These are phyloP conservation scores for Drosophila quinaria DNA, from an alignment of 2,888 invertebrate genomes.

Conservation along the genomic window DNA sequence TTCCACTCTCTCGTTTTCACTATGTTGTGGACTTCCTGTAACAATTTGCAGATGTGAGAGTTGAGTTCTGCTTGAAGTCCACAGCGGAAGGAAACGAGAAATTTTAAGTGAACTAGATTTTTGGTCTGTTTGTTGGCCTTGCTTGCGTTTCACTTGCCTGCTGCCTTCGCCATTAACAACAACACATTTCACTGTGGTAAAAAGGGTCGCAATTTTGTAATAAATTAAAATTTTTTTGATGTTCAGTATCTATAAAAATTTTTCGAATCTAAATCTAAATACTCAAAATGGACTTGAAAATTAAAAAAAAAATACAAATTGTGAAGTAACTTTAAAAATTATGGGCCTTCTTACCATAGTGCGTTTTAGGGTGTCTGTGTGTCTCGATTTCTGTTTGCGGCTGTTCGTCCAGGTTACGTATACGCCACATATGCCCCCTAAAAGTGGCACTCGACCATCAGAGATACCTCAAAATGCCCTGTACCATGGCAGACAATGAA, in stretches of 20 bases:
- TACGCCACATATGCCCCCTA: conserved; percentile 43
- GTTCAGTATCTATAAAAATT: too few species aligned
- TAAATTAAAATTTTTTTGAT: too few species aligned
- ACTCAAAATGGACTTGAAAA: too few species aligned
- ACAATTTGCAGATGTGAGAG: conserved; percentile 35
- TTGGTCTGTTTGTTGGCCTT: conserved; percentile 70
- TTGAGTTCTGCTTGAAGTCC: conserved; percentile 34
- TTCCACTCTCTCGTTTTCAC: too few species aligned
- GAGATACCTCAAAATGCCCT: conserved; percentile 46
- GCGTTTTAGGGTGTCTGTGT: conserved; percentile 12
- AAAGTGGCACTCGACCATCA: conserved; percentile 27
- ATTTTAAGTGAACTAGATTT: conserved; percentile 81
- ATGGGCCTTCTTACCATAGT: background rate
- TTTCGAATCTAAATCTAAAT: too few species aligned
- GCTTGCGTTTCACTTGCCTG: conserved; percentile 50
- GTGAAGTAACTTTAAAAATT: too few species aligned
- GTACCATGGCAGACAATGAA: background rate
- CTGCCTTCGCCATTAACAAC: conserved; percentile 48
- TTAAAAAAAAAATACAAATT: too few species aligned
- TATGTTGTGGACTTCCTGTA: conserved; percentile 31
- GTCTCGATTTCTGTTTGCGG: conserved; percentile 54
- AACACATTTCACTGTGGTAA: conserved; percentile 12
- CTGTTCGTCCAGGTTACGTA: conserved; percentile 41
- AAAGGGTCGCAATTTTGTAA: too few species aligned
- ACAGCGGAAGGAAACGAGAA: conserved; percentile 75